Base-by-base conservation (phyloP, 2,888 invertebrate genomes). In the Oscheius myriophilus region DNA sequence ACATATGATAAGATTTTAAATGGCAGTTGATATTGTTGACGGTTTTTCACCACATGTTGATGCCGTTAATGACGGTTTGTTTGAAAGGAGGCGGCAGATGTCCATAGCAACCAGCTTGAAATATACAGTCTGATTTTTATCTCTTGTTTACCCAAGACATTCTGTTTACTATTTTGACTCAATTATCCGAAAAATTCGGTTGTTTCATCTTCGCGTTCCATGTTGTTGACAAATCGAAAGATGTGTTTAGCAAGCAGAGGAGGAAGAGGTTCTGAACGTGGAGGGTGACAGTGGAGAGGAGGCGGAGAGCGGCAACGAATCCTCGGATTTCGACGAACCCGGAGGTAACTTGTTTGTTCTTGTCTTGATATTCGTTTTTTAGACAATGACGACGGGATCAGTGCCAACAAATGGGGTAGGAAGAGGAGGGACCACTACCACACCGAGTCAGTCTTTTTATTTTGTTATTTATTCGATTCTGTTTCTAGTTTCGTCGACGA, bases 371-470 rank as follows among this genome's bases (percentile, higher is more conserved):
- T 9, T 6, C 4, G 14, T 18, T 11, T 43, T 65, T 43, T 14
- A 68, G 53, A 62, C 9, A 33, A 33, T 33, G 53, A 68, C 65
- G 23, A 18, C 66, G 77, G 69, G 61, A 70, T 73, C 55, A 78
- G 78, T 46, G 82, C 84, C 9, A 87, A 86, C 69, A 86, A 87
- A n/a, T 89, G 88, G 88, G 89, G 89, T 53, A 83, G 81, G 39
- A 86, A 84, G 72, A 82, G 86, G 58, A 80, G 80, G 14, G 83
- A 84, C 57, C 88, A 86, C 75, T 88, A 88, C 75, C 87, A 87
- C 39, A 86, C 84, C 14, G 87, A 86, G 69, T 80, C 72, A 66
- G 78, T 63, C 23, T 53, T 23, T 0, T 52, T 52, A 12, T 16
- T 0, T 26, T 14, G 16, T n/a, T 14, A 64, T 21, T n/a, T 14